These are phyloP conservation scores for Athalia cordata DNA, from an alignment of 2,888 invertebrate species.

Conservation along the genomic window DNA sequence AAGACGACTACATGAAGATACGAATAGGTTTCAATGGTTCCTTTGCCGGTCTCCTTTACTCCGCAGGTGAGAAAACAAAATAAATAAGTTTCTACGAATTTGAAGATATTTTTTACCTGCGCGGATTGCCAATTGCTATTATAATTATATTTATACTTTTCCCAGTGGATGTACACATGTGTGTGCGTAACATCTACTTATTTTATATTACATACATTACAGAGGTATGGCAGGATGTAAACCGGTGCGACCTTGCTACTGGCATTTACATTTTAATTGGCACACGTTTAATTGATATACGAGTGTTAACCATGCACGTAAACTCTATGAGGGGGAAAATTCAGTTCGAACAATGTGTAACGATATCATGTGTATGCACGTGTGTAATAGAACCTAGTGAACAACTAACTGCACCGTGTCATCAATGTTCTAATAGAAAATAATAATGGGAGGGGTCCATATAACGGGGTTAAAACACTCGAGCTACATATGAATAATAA, in stretches of 20 bases:
- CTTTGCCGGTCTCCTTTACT: constrained; percentile 91
- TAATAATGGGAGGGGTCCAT: too few species aligned
- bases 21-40: constrained; percentile 94
- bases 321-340: too few species aligned
- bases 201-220: not conserved
- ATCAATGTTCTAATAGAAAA: not conserved
- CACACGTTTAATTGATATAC: not conserved
- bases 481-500: too few species aligned
- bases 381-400: not conserved
- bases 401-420: not conserved
- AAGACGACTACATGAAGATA: constrained; percentile 97
- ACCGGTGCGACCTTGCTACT: constrained; percentile 37
- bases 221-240: constrained; percentile 12
- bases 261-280: constrained; percentile 37
- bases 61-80: constrained; percentile 81
- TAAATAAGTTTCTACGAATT: not conserved
- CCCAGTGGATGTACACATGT: too few species aligned
- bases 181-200: too few species aligned
- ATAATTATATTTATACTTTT: too few species aligned
- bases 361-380: too few species aligned
- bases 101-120: not conserved
- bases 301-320: not conserved
- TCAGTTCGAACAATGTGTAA: too few species aligned
- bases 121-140: not conserved
- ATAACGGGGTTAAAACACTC: too few species aligned